Conservation (phyloP, 1,140 invertebrate species). For the Camponotus vicinus region DNA sequence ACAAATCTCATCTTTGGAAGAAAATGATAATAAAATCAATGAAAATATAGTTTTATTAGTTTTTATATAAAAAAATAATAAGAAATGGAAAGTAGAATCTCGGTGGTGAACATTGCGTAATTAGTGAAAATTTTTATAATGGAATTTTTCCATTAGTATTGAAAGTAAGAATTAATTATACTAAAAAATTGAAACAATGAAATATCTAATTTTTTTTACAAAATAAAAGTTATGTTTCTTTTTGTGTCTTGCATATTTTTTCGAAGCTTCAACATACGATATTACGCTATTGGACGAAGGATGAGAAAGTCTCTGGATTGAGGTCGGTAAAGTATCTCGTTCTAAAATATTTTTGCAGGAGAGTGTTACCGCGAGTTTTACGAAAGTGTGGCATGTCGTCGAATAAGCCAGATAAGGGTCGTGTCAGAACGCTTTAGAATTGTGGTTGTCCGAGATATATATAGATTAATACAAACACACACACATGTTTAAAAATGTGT, state of each 20-base stretch:
- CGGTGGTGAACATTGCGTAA: not conserved
- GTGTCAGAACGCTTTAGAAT: not conserved
- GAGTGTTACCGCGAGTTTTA: conserved; percentile 32
- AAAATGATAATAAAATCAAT: not conserved
- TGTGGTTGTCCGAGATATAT: not conserved
- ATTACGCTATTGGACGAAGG: not conserved
- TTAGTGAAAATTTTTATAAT: not conserved
- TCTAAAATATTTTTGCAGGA: conserved; percentile 43
- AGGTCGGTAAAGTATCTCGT: conserved; percentile 31
- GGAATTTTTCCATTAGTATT: too few relatives aligned
- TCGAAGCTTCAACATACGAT: not conserved
- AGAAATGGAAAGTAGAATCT: not conserved
- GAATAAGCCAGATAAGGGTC: not conserved
- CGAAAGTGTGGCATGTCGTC: not conserved
- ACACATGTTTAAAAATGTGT: too few relatives aligned
- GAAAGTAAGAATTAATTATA: not conserved
- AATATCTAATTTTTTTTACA: not conserved
- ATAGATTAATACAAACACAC: not conserved
- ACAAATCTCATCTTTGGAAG: not conserved
- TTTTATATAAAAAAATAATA: not conserved
- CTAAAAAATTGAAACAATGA: not conserved
- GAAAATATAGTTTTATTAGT: not conserved
- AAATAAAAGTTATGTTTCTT: not conserved
- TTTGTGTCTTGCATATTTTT: not conserved
- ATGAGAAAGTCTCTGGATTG: not conserved